A percentile compares a stretch with the other conserved stretches of the same genome.
Conservation (phyloP, 2,888 invertebrate species). For the Chymomyza fuscimana region DNA sequence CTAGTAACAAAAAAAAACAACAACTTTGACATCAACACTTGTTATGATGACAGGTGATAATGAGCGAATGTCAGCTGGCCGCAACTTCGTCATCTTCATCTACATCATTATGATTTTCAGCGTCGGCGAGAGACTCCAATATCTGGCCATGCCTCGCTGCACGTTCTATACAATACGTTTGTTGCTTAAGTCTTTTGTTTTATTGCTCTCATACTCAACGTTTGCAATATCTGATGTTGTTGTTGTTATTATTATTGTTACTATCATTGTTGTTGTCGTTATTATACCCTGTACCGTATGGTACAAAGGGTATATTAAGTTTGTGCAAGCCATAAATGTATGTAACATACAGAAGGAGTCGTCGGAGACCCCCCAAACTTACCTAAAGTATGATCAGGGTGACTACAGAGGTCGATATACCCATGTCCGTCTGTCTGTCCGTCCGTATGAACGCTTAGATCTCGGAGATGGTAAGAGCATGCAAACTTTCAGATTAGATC, state of each 20-base stretch:
- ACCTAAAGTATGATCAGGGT: too few relatives aligned
- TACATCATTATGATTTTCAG: neutral
- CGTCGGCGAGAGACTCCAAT: neutral
- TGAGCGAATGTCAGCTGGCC: constrained; percentile 40
- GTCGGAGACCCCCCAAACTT: too few relatives aligned
- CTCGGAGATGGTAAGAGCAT: too few relatives aligned
- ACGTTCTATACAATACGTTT: constrained; percentile 57
- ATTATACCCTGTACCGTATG: too few relatives aligned
- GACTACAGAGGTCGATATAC: too few relatives aligned
- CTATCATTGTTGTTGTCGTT: constrained; percentile 9
- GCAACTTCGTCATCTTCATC: neutral
- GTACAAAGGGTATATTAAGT: too few relatives aligned
- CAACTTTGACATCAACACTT: constrained; percentile 5
- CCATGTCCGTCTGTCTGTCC: too few relatives aligned
- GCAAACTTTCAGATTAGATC: too few relatives aligned
- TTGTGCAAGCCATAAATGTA: too few relatives aligned
- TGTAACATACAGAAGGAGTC: too few relatives aligned
- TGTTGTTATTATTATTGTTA: neutral
- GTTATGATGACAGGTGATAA: constrained; percentile 54
- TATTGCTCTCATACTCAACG: neutral
- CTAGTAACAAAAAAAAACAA: constrained; percentile 21
- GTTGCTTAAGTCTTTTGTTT: constrained; percentile 66
- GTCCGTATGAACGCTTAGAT: too few relatives aligned
- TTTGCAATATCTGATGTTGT: neutral
- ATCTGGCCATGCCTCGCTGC: constrained; percentile 54